phyloP scores from a whole-genome alignment of 2,113 vertebrate species.

The Oryzias woworae region DNA sequence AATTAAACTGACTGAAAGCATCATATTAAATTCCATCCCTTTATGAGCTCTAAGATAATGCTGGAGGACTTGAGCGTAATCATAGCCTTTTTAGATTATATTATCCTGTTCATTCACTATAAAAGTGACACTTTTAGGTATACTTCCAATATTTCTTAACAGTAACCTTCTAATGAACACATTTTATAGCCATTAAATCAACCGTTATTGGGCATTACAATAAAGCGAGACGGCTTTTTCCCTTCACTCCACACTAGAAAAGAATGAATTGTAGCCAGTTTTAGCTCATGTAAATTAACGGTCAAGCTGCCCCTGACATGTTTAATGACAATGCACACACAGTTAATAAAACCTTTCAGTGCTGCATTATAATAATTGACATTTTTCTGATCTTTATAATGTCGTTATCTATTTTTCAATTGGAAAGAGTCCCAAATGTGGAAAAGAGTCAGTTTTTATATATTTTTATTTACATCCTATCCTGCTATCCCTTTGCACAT shows the following conservation, averaged over 20 bases:
- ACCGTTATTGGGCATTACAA: constrained; percentile 98
- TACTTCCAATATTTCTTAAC: constrained; percentile 99
- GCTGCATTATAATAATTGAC: neutral
- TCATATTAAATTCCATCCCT: constrained; percentile 99
- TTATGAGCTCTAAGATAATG: constrained; percentile 99
- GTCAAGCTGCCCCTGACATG: constrained; percentile 7
- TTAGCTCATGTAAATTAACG: constrained; percentile 50
- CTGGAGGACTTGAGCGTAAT: constrained; percentile 99
- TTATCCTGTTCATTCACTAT: constrained; percentile 98
- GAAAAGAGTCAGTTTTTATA: no score
- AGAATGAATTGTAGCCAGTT: constrained; percentile 78
- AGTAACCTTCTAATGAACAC: constrained; percentile 99
- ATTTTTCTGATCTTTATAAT: neutral
- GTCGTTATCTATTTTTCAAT: no score
- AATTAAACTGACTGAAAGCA: constrained; percentile 99
- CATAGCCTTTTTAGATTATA: constrained; percentile 99
- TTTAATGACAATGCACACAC: neutral
- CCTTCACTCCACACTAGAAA: constrained; percentile 86
- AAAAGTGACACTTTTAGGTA: constrained; percentile 99
- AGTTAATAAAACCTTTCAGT: constrained; percentile 5
- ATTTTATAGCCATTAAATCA: constrained; percentile 99
- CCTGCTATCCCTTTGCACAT: no score
- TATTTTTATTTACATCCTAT: no score
- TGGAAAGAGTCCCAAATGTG: no score
- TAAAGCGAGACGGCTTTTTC: constrained; percentile 91